phyloP scores from a whole-genome alignment of 2,797 vertebrate genomes.

The Gymnocypris eckloni region DNA sequence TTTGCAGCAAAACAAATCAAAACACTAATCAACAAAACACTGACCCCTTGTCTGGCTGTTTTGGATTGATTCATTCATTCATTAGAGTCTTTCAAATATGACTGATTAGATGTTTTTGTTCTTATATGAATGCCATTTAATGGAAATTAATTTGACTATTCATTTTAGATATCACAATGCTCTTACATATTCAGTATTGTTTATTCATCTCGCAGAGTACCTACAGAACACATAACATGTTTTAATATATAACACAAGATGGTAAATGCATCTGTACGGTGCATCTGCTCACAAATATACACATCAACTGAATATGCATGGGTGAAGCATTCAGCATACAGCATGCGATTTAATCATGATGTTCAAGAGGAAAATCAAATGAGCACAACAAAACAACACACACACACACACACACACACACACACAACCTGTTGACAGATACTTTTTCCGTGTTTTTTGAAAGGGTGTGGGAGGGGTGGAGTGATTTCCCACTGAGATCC shows the following conservation, averaged over 20 bases:
- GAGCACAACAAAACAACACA: neutral
- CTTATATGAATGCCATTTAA: neutral
- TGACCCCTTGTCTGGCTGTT: neutral
- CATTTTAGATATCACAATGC: neutral
- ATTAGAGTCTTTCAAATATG: neutral
- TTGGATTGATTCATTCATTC: neutral
- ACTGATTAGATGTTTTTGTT: neutral
- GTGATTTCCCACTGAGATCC: conserved; percentile 38
- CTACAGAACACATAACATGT: neutral
- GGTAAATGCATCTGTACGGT: neutral
- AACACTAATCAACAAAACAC: conserved; percentile 6
- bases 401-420: conserved; percentile 10
- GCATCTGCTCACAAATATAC: conserved; percentile 16
- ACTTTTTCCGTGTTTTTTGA: neutral
- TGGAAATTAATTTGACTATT: neutral
- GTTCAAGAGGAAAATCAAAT: conserved; percentile 10
- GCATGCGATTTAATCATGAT: conserved; percentile 14
- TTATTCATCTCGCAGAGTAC: conserved; percentile 1
- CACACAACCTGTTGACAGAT: conserved; percentile 34
- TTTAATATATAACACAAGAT: neutral
- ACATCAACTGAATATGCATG: neutral
- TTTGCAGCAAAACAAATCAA: neutral
- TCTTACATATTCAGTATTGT: neutral
- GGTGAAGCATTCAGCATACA: conserved; percentile 1
- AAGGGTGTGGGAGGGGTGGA: conserved; percentile 29